Evolutionary conservation across 2,113 vertebrate genomes (phyloP).

Genomic region (Rallus limicola): DNA sequence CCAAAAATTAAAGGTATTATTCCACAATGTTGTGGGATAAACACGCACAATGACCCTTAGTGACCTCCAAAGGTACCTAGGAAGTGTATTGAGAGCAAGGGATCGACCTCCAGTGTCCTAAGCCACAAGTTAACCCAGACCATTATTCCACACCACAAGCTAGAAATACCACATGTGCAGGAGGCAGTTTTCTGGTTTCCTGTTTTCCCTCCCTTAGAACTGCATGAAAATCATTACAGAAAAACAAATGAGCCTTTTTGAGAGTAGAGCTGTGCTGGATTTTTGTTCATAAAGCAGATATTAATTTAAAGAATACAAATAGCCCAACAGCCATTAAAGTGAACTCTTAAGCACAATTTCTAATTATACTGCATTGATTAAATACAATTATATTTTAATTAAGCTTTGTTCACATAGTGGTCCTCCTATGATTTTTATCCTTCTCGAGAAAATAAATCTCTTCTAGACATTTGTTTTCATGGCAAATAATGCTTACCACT

Average conservation of each 20-base stretch:
- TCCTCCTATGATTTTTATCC: not conserved
- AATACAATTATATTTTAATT: constrained; percentile 45
- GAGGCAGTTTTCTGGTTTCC: not conserved
- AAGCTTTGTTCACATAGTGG: not conserved
- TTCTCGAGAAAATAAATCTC: not conserved
- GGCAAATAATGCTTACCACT: constrained; percentile 1
- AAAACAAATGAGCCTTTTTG: not conserved
- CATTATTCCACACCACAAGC: not conserved
- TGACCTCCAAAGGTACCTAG: not conserved
- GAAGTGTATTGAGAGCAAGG: not conserved
- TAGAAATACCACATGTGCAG: not conserved
- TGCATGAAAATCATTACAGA: not conserved
- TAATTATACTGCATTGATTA: constrained; percentile 56
- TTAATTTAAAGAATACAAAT: constrained; percentile 57
- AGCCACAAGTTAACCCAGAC: not conserved
- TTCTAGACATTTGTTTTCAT: not conserved
- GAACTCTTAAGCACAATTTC: constrained; percentile 33
- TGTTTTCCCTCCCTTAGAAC: not conserved
- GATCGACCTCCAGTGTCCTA: not conserved
- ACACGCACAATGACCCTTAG: not conserved
- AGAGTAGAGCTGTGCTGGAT: constrained; percentile 16
- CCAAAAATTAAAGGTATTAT: not conserved
- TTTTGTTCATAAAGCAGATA: constrained; percentile 40
- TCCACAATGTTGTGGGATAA: not conserved
- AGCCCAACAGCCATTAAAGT: not conserved